Evolutionary conservation across 2,797 vertebrate species (phyloP).

Genomic region (Tenualosa thibaudeaui): DNA sequence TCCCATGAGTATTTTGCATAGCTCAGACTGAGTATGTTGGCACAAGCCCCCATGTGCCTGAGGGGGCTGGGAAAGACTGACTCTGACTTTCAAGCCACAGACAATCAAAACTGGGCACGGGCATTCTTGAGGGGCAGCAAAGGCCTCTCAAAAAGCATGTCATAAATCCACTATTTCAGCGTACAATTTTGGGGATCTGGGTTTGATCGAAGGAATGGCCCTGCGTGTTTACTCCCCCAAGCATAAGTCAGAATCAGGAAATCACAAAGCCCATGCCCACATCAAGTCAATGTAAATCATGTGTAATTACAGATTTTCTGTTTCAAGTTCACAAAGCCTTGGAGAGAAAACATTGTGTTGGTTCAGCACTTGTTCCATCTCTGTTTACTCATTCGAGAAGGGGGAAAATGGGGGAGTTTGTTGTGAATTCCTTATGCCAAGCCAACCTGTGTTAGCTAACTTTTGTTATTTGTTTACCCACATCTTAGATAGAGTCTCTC

Average conservation of each 20-base stretch:
- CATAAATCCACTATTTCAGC: conserved; percentile 44
- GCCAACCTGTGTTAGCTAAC: not conserved
- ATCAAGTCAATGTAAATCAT: conserved; percentile 42
- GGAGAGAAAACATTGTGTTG: not conserved
- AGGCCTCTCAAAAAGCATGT: conserved; percentile 16
- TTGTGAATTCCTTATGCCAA: not conserved
- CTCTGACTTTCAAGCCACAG: conserved; percentile 42
- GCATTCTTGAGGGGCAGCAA: conserved; percentile 34
- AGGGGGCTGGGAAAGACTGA: conserved; percentile 28
- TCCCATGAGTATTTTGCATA: not conserved
- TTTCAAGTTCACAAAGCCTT: not conserved
- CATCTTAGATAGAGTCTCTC: not conserved
- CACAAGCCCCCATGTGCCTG: not conserved
- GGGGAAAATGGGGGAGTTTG: not conserved
- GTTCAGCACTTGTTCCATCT: not conserved
- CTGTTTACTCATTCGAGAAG: not conserved
- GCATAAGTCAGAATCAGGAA: conserved; percentile 40
- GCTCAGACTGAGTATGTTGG: not conserved
- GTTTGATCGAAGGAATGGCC: conserved; percentile 46
- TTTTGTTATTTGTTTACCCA: conserved; percentile 21
- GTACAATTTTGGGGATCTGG: conserved; percentile 35
- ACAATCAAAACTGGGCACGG: conserved; percentile 26
- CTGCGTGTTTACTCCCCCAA: conserved; percentile 35
- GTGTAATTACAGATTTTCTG: not conserved
- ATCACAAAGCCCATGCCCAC: conserved; percentile 49